Base-by-base conservation (phyloP, 2,113 vertebrate species). In the Callithrix jacchus region DNA sequence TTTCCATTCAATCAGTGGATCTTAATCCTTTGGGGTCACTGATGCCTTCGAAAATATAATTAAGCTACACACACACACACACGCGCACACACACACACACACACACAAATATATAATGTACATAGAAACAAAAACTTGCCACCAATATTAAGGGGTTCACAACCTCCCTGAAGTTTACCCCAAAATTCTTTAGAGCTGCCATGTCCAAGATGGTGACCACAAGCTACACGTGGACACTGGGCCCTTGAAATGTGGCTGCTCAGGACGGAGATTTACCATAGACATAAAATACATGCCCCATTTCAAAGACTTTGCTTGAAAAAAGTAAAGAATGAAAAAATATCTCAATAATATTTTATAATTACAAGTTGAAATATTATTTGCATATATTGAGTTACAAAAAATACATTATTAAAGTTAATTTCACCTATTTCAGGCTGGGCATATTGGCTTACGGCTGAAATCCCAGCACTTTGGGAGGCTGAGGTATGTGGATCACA, bases 341-440 rank as follows among this genome's bases (percentile, higher is more conserved):
- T 8, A 40, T 54, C 49, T 70, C 30, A 16, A 23, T 76, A 76
- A 47, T 54, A 68, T 47, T 66, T 45, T 77, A 30, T 42, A 32
- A 96, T 93, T 64, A 77, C 5, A 91, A 66, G 32, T 58, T 86
- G 45, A 86, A 77, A 91, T 87, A 61, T 20, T 81, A 58, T 76
- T 76, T 93, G 21, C 14, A 64, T 61, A 58, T 68, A 49, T 42
- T 49, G 35, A 77, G 12, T 83, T 87, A 87, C 70, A 70, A 82
- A 77, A 93, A 90, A 68, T 74, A 52, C 21, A 68, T 74, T 74
- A 14, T 54, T 93, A 73, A 85, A 95, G 45, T 96, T 56, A 80
- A 71, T 83, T 81, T 89, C 35, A 84, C 37, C 37, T n/a, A 64
- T 64, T 64, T 64, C 61, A 32, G 61, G 27, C 30, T 64, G 12